A percentile compares a stretch with the other conserved stretches of the same genome.
These are phyloP conservation scores for Melozone crissalis DNA, from an alignment of 2,113 vertebrate genomes.

Conservation along the genomic window DNA sequence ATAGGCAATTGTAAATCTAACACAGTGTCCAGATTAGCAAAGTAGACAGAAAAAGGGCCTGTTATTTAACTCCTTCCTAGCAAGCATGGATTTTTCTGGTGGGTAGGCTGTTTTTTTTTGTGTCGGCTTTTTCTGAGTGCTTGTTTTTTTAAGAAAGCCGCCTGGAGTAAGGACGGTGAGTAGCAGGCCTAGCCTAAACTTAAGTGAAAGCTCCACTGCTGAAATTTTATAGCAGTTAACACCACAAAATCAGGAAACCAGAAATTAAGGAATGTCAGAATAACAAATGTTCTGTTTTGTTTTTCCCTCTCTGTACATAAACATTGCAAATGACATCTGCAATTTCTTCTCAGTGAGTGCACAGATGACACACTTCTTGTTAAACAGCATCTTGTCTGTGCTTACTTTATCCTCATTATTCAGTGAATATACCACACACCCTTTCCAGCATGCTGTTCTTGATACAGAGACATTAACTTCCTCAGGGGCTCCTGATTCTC, in stretches of 20 bases:
- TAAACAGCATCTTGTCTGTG: background rate
- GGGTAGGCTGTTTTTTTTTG: background rate
- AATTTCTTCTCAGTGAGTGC: background rate
- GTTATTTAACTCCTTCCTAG: slow-evolving; percentile 30
- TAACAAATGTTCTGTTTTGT: background rate
- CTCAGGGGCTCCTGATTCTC: background rate
- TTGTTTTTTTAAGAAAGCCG: background rate
- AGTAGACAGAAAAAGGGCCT: background rate
- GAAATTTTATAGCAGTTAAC: background rate
- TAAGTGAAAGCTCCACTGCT: background rate
- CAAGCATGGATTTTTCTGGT: background rate
- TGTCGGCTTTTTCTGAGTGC: background rate
- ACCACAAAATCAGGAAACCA: background rate
- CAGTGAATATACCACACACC: background rate
- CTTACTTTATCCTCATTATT: background rate
- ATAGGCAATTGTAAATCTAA: slow-evolving; percentile 35
- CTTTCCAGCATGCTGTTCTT: background rate
- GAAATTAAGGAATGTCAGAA: background rate
- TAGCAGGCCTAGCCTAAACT: background rate
- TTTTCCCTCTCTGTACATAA: background rate
- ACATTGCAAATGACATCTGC: background rate
- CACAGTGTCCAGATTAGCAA: slow-evolving; percentile 32
- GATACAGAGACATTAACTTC: background rate
- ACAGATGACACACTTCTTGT: background rate
- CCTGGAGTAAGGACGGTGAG: background rate